Percentiles rank a stretch among this genome's conserved stretches.
phyloP scores from a whole-genome alignment of 2,888 invertebrate genomes.

The Cosmorhoe ocellata region DNA sequence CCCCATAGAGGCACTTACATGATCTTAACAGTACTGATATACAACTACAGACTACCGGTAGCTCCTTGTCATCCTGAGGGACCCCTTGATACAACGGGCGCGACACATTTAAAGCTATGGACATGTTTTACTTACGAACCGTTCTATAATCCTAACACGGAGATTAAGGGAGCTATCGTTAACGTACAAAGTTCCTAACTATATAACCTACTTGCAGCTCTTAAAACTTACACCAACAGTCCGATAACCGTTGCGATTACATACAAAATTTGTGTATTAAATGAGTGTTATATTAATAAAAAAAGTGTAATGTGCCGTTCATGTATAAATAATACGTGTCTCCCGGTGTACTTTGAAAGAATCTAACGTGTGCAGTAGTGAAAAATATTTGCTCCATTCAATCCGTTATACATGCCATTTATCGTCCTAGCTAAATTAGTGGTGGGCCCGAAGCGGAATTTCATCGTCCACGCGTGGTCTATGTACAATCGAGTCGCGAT shows the following conservation, averaged over 20 bases:
- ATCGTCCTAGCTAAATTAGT: conserved; percentile 43
- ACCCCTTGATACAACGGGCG: conserved; percentile 80
- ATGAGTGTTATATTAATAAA: conserved; percentile 70
- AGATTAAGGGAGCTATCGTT: conserved; percentile 75
- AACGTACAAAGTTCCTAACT: conserved; percentile 74
- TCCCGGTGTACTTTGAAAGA: conserved; percentile 62
- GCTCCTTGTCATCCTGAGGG: conserved; percentile 70
- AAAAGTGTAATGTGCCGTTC: conserved; percentile 68
- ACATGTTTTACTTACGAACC: conserved; percentile 78
- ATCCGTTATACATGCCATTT: conserved; percentile 53
- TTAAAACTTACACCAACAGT: conserved; percentile 70
- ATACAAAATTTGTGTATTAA: conserved; percentile 75
- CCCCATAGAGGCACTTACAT: conserved; percentile 81
- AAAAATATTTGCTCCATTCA: conserved; percentile 63
- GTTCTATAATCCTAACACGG: conserved; percentile 74
- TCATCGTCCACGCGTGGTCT: conserved; percentile 57
- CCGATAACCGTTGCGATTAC: conserved; percentile 73
- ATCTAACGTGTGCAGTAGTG: conserved; percentile 74
- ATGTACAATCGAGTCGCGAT: conserved; percentile 75
- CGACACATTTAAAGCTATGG: conserved; percentile 81
- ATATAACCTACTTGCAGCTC: conserved; percentile 71
- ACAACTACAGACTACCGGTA: conserved; percentile 76
- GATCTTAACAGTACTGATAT: conserved; percentile 80
- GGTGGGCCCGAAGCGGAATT: conserved; percentile 39
- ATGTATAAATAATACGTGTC: conserved; percentile 69